Percentiles rank a stretch among this genome's conserved stretches.
Conservation (phyloP, 2,113 vertebrate genomes). For the Phrynocephalus versicolor region DNA sequence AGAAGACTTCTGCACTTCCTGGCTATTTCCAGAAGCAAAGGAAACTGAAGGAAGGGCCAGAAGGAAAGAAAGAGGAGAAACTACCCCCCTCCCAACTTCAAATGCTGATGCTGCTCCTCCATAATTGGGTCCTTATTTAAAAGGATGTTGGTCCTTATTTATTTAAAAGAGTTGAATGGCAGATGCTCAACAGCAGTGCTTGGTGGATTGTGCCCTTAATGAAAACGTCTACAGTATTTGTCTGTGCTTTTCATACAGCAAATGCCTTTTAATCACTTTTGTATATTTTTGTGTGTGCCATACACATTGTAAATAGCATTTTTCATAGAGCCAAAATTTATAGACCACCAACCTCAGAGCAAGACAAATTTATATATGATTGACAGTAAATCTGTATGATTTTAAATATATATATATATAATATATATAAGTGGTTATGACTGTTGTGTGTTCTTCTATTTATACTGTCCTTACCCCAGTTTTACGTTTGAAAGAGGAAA, state of each 20-base stretch:
- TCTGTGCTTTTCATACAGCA: slow-evolving; percentile 59
- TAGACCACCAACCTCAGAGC: slow-evolving; percentile 58
- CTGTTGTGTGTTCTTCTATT: slow-evolving; percentile 66
- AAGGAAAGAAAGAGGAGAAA: neutral
- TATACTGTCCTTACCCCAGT: slow-evolving; percentile 67
- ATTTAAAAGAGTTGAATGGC: neutral
- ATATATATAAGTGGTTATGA: slow-evolving; percentile 68
- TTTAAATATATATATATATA: slow-evolving; percentile 59
- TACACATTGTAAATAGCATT: slow-evolving; percentile 73
- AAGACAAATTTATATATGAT: slow-evolving; percentile 70
- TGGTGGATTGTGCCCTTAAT: slow-evolving; percentile 36
- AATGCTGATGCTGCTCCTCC: neutral
- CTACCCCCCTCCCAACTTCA: neutral
- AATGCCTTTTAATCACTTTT: slow-evolving; percentile 61
- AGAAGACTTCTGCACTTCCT: neutral
- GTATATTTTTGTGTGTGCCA: slow-evolving; percentile 61
- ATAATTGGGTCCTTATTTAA: neutral
- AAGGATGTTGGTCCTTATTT: no score
- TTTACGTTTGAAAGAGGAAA: slow-evolving; percentile 58
- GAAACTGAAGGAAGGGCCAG: neutral
- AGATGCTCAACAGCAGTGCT: neutral
- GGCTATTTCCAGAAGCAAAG: neutral
- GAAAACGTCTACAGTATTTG: slow-evolving; percentile 46
- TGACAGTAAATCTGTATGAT: slow-evolving; percentile 56
- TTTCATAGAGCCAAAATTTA: slow-evolving; percentile 68